phyloP scores from a whole-genome alignment of 2,888 invertebrate genomes.

The Aproaerema taeniolella region DNA sequence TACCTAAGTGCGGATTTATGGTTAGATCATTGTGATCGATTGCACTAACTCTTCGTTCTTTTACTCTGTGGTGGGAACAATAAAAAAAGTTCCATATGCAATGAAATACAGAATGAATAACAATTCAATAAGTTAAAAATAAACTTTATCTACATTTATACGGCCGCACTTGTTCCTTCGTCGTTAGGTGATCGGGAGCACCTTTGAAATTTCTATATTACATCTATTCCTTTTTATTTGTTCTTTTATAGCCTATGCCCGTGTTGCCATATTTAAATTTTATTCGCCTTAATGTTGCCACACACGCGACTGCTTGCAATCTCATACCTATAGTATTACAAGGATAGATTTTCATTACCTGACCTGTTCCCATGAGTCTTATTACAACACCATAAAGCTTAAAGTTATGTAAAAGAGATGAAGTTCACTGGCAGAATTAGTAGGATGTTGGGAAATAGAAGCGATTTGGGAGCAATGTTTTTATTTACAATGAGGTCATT shows the following conservation, averaged over 20 bases:
- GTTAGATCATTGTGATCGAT: no score
- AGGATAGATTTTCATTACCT: slow-evolving; percentile 19
- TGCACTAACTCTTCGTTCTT: no score
- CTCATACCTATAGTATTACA: slow-evolving; percentile 58
- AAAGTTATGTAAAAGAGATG: slow-evolving; percentile 15
- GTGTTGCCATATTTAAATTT: slow-evolving; percentile 76
- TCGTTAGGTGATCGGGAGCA: no score
- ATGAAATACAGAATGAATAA: no score
- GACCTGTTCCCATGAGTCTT: slow-evolving; percentile 19
- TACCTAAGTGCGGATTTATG: no score
- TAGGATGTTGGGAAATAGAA: slow-evolving; percentile 60
- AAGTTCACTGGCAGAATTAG: slow-evolving; percentile 27
- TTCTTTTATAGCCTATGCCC: slow-evolving; percentile 59
- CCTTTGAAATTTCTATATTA: no score
- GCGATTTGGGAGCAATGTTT: slow-evolving; percentile 72
- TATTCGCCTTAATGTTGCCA: slow-evolving; percentile 75
- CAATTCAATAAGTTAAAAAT: no score
- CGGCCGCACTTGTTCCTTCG: no score
- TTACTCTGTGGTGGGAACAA: no score
- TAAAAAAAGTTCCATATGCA: no score
- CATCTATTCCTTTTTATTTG: slow-evolving; percentile 54
- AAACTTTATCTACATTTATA: no score
- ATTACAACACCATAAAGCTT: slow-evolving; percentile 27
- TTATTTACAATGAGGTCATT: slow-evolving; percentile 71
- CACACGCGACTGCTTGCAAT: slow-evolving; percentile 68